A percentile compares a stretch with the other conserved stretches of the same genome.
phyloP scores from a whole-genome alignment of 1,140 invertebrate species.

The Ectropis grisescens region DNA sequence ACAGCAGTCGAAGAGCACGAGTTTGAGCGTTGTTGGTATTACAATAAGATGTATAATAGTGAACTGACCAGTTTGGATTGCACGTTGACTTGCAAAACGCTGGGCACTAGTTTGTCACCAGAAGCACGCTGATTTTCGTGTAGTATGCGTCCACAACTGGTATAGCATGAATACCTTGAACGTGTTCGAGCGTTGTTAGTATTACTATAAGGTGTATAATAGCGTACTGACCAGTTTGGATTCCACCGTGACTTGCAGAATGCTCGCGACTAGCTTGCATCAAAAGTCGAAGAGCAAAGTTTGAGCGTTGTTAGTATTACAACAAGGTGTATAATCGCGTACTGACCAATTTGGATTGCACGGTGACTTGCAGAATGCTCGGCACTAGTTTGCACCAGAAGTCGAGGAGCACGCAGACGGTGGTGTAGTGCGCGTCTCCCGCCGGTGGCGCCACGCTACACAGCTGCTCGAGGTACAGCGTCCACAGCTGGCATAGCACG shows the following conservation, averaged over 20 bases:
- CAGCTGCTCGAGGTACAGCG: slow-evolving; percentile 95
- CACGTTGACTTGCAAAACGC: slow-evolving; percentile 93
- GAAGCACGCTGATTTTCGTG: slow-evolving; percentile 89
- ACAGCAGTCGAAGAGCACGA: too few species aligned
- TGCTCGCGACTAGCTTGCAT: too few species aligned
- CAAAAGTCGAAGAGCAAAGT: too few species aligned
- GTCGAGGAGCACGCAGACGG: slow-evolving; percentile 91
- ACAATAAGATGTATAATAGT: too few species aligned
- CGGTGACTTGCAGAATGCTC: slow-evolving; percentile 92
- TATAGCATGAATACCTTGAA: too few species aligned
- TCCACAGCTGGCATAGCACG: slow-evolving; percentile 94
- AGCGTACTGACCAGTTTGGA: too few species aligned
- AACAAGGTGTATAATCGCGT: too few species aligned
- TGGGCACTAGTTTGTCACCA: slow-evolving; percentile 98
- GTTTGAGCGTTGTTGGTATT: too few species aligned
- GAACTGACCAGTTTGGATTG: slow-evolving; percentile 95
- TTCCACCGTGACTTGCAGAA: too few species aligned
- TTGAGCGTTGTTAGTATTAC: too few species aligned
- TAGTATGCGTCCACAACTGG: slow-evolving; percentile 94
- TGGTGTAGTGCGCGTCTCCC: slow-evolving; percentile 78
- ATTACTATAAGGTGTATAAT: too few species aligned
- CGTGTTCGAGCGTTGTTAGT: slow-evolving; percentile 97
- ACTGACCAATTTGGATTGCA: slow-evolving; percentile 95
- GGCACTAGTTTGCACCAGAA: slow-evolving; percentile 99
- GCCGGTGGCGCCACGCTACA: slow-evolving; percentile 77